phyloP scores from a whole-genome alignment of 2,113 vertebrate species.

The Myotis yumanensis region DNA sequence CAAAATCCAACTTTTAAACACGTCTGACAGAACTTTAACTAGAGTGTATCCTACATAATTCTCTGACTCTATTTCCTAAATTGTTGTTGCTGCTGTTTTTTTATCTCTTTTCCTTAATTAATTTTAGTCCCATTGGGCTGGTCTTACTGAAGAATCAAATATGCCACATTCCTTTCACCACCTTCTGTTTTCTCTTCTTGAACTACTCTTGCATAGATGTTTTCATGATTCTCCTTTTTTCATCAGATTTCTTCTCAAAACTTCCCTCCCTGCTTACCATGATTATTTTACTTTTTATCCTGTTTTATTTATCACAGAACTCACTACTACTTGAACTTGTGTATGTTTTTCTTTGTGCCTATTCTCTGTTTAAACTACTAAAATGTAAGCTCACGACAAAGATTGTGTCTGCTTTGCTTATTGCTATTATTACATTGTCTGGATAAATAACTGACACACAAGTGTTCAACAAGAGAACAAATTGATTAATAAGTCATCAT shows the following conservation, averaged over 20 bases:
- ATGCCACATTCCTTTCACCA: neutral
- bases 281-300: neutral
- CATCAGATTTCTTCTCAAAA: neutral
- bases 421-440: neutral
- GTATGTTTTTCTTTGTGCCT: neutral
- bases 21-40: neutral
- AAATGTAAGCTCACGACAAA: neutral
- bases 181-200: neutral
- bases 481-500: neutral
- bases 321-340: neutral
- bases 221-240: neutral
- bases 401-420: neutral
- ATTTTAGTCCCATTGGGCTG: neutral
- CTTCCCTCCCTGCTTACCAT: neutral
- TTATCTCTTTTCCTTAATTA: neutral
- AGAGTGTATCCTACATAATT: neutral
- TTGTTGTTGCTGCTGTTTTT: neutral
- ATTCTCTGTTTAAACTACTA: neutral
- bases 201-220: neutral
- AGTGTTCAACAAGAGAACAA: neutral
- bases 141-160: neutral
- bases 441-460: neutral
- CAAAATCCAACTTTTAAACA: neutral
- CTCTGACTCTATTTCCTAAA: neutral
- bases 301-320: neutral